Base-by-base conservation (phyloP, 1,140 invertebrate species). In the Chironomus tepperi region DNA sequence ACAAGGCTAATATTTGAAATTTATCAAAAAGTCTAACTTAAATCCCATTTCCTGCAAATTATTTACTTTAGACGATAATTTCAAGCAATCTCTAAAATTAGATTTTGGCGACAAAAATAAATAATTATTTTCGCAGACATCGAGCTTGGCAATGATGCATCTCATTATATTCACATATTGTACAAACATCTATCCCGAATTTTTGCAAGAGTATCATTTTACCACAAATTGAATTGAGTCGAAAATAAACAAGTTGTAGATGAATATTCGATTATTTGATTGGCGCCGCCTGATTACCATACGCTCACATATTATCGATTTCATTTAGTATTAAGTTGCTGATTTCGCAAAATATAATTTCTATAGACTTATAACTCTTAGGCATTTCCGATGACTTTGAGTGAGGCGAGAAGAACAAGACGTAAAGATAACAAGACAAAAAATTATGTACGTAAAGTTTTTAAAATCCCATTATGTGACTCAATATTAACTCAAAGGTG, bases 131-230 rank as follows among this genome's bases (percentile, higher is more conserved):
- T 34, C 24, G 24, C 5, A 34, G 24, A 34, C 24, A 34, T 2
- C 5, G 24, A 34, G 24, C 5, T 34, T 34, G 24, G 1, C 24
- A 34, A 34, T 34, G 5, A 34, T 34, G 24, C 24, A 34, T 34
- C 24, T 34, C 24, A 34, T 34, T 34, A 34, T 34, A 34, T 5
- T 34, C 24, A 5, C 9, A n/a, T 12, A 57, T 12, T 15, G 47
- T 15, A 12, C 47, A 57, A 57, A n/a, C 15, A 12, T 12, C 8
- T 57, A n/a, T 57, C 47, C 47, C 5, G 47, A 57, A n/a, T 57
- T 57, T 57, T 57, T 57, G n/a, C 47, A n/a, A 12, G 47, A 57
- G 47, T 57, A 57, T 57, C 47, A 57, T 57, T n/a, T 57, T 57
- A 34, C n/a, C 47, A n/a, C 47, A n/a, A 57, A 57, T 57, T 57